Evolutionary conservation across 2,797 vertebrate species (phyloP), one percentile per base, ranked within the genome.

Genomic region (Synanceia verrucosa): DNA sequence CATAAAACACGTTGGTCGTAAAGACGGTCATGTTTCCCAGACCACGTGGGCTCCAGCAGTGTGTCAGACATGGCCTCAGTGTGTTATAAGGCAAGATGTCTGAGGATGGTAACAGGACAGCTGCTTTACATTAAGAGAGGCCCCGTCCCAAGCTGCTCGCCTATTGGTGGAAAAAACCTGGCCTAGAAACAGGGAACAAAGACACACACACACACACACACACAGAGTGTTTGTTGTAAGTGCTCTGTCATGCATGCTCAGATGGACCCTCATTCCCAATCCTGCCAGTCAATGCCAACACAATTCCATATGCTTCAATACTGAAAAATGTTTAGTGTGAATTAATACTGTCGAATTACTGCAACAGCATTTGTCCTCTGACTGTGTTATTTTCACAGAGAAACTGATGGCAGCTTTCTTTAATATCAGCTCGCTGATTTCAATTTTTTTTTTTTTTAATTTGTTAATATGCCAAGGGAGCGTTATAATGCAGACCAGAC

Each of bases 151-250:
- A 36, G 63, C 69, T 59, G 57, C 44, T 3, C 34, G 63, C 47
- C 58, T 41, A 76, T 76, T 80, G 71, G 69, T 23, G 28, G 37
- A 53, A 87, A 79, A 76, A 61, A 69, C 56, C 59, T 84, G 77
- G 65, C 84, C 86, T 81, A 84, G 79, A 86, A 81, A 85, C n/a
- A 10, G 60, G 47, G 77, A 79, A 87, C 83, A 86, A 86, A 82
- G 78, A 76, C 43, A 70, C 60, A 65, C 34, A 61, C 46, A 53
- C 53, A 65, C 65, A 41, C 57, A 67, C 55, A 60, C 66, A 57
- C 34, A 70, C 68, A 47, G 52, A 47, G 31, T 80, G 81, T 85
- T 53, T 68, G 56, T 70, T 70, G 19, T 67, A 21, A 77, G 59
- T 79, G 84, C 59, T 73, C 70, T 34, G 18, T 81, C 82, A 79